phyloP scores from a whole-genome alignment of 2,113 vertebrate species.

The Anoplopoma fimbria region DNA sequence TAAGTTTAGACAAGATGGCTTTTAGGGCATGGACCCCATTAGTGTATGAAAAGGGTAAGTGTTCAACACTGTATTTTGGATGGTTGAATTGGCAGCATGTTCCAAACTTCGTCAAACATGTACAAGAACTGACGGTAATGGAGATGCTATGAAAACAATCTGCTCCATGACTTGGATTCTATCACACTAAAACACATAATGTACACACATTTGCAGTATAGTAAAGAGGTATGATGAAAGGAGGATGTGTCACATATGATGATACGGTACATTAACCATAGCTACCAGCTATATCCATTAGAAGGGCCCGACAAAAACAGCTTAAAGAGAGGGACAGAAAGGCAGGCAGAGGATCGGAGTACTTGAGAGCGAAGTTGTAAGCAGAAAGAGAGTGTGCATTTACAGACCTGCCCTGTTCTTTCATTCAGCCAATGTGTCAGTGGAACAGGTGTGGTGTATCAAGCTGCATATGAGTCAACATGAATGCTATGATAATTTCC shows the following conservation, averaged over 20 bases:
- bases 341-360: background rate
- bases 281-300: conserved; percentile 41
- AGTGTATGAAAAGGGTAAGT: conserved; percentile 5
- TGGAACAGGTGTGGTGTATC: conserved; percentile 66
- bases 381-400: conserved; percentile 44
- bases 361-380: conserved; percentile 39
- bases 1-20: conserved; percentile 3
- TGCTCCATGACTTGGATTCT: conserved; percentile 17
- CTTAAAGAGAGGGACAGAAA: conserved; percentile 11
- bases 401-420: conserved; percentile 40
- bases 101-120: conserved; percentile 17
- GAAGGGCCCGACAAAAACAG: conserved; percentile 26
- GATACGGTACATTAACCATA: conserved; percentile 63
- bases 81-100: conserved; percentile 11
- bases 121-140: conserved; percentile 39
- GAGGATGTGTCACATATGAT: conserved; percentile 60
- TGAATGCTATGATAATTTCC: conserved; percentile 47
- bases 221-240: conserved; percentile 63
- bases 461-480: conserved; percentile 47
- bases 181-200: conserved; percentile 40
- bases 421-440: conserved; percentile 32
- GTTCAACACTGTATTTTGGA: background rate
- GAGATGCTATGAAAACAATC: conserved; percentile 49
- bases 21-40: background rate
- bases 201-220: conserved; percentile 24